Conservation (phyloP, 1,140 invertebrate genomes). For the Zaprionus gabonicus region DNA sequence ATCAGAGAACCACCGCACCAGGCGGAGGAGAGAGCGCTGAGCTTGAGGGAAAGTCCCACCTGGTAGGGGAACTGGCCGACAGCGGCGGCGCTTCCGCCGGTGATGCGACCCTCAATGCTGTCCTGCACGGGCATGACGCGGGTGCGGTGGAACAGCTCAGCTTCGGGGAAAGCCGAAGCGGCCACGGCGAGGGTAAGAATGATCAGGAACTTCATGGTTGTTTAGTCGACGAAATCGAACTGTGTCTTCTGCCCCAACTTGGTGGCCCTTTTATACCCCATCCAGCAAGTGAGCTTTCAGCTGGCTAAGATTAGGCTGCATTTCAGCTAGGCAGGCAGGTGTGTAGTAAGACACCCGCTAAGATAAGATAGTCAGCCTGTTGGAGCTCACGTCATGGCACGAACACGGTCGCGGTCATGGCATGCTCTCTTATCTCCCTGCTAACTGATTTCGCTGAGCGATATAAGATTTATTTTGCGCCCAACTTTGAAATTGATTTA, state of each 20-base stretch:
- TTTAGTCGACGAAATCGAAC: slow-evolving; percentile 62
- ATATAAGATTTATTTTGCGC: slow-evolving; percentile 1
- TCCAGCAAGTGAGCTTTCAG: background rate
- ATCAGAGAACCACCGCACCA: slow-evolving; percentile 86
- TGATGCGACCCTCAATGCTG: slow-evolving; percentile 74
- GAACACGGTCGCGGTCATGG: background rate
- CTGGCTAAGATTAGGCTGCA: slow-evolving; percentile 2
- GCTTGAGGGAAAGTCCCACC: slow-evolving; percentile 72
- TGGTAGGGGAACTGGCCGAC: slow-evolving; percentile 84
- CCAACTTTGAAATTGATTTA: slow-evolving; percentile 20
- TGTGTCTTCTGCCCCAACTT: slow-evolving; percentile 14
- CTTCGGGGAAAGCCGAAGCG: slow-evolving; percentile 57
- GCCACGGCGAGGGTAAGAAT: slow-evolving; percentile 69
- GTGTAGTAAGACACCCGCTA: background rate
- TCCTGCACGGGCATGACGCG: slow-evolving; percentile 59
- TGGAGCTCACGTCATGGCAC: slow-evolving; percentile 29
- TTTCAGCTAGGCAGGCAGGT: background rate
- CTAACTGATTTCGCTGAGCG: slow-evolving; percentile 5
- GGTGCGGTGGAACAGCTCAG: slow-evolving; percentile 43
- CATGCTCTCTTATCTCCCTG: slow-evolving; percentile 18
- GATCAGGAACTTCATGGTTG: slow-evolving; percentile 78
- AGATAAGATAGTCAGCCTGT: slow-evolving; percentile 35
- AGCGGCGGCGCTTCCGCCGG: slow-evolving; percentile 64
- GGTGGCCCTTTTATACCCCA: slow-evolving; percentile 49
- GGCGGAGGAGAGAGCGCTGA: slow-evolving; percentile 41